Base-by-base conservation (phyloP, 1,140 invertebrate genomes). In the Apolygus lucorum region DNA sequence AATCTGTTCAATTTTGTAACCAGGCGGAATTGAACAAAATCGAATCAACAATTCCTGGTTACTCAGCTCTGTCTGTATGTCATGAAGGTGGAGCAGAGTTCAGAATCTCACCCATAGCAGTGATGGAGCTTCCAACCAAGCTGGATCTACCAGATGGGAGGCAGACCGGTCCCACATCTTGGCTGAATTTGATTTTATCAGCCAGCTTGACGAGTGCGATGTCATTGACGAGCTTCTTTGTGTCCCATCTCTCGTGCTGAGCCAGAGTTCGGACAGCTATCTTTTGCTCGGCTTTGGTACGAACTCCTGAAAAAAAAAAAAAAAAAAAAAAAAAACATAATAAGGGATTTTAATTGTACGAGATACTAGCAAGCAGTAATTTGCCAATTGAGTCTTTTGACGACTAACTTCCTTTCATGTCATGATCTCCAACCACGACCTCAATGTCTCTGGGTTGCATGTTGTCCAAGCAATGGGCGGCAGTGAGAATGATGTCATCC, bases 381-480 rank as follows among this genome's bases (percentile, higher is more conserved):
- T n/a, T n/a, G n/a, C n/a, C n/a, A n/a, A n/a, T n/a, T n/a, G n/a
- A n/a, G n/a, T n/a, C n/a, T n/a, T n/a, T n/a, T n/a, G n/a, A n/a
- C n/a, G 22, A 22, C n/a, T 64, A 63, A 70, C 26, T 42, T 70
- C 14, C 2, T 68, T 24, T 66, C 68, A 80, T 71, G 69, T 83
- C 76, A 69, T 84, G 81, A 72, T 83, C 82, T 0, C 85, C 86
- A 14, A 86, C 81, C 0, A 87, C 71, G 1, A 86, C 74, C 0
- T 74, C 82, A 0, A 82, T 21, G 13, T 75, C 29, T 0, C 25
- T 22, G 0, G 73, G 0, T 0, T 22, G 21, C 24, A 1, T 1
- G 42, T 71, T 74, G 0, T 14, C 1, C 1, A 86, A 1, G 74
- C 88, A 90, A 74, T 90, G 88, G 0, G 86, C 88, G 0, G 90